A percentile compares a stretch with the other conserved stretches of the same genome.
phyloP scores from a whole-genome alignment of 2,113 vertebrate genomes.

The Petrocephalus zakoni region DNA sequence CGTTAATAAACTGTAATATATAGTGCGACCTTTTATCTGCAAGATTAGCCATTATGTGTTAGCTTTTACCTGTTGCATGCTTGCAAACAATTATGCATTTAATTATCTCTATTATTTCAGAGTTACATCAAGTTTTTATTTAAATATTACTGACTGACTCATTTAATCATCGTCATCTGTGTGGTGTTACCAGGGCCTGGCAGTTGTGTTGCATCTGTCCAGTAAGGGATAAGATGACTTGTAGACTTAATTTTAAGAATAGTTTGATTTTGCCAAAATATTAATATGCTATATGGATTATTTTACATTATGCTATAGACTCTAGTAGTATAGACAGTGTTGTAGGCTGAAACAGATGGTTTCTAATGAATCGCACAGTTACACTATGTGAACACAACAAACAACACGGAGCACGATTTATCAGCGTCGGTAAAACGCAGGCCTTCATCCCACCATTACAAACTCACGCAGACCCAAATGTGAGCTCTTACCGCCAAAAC shows the following conservation, averaged over 20 bases:
- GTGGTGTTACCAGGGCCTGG: neutral
- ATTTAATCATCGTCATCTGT: neutral
- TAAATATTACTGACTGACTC: neutral
- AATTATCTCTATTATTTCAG: neutral
- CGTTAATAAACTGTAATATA: neutral
- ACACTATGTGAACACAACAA: neutral
- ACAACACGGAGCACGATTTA: neutral
- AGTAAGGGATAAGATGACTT: neutral
- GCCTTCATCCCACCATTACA: neutral
- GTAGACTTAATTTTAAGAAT: neutral
- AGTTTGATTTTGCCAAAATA: neutral
- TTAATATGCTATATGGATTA: neutral
- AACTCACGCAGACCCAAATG: neutral
- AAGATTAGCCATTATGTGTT: neutral
- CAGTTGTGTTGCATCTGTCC: neutral
- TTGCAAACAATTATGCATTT: neutral
- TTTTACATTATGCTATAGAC: neutral
- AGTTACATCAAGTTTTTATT: neutral
- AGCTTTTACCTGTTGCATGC: neutral
- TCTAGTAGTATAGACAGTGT: no score
- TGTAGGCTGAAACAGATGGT: neutral
- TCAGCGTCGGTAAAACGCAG: neutral
- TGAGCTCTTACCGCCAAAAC: neutral
- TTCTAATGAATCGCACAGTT: neutral
- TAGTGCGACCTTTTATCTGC: neutral